Conservation (phyloP, 2,888 invertebrate genomes). For the Polietes domitor region DNA sequence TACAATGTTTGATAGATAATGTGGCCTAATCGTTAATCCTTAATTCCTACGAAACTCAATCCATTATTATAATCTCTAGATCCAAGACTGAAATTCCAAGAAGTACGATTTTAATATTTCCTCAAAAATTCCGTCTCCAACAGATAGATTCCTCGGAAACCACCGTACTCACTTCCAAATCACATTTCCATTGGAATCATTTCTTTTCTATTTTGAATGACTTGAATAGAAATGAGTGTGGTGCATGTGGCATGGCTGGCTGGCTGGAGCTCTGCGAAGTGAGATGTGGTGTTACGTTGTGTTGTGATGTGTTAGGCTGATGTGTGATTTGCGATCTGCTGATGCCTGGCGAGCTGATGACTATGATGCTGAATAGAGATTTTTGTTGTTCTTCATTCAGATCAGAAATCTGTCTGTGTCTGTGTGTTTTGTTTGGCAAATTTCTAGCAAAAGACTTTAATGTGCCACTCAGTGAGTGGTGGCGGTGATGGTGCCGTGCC, state of each 20-base stretch:
- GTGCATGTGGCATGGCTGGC: neutral
- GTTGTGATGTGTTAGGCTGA: slow-evolving; percentile 19
- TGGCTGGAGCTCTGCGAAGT: neutral
- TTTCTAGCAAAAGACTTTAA: neutral
- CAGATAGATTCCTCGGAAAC: neutral
- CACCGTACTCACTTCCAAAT: slow-evolving; percentile 7
- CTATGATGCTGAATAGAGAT: neutral
- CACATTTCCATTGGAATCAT: neutral
- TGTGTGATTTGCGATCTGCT: slow-evolving; percentile 16
- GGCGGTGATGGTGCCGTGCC: neutral
- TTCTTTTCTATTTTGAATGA: slow-evolving; percentile 9
- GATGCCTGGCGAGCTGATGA: neutral
- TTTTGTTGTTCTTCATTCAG: slow-evolving; percentile 3
- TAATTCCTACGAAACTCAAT: too few relatives aligned
- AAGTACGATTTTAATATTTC: too few relatives aligned
- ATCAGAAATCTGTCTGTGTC: neutral
- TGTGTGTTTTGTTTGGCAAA: neutral
- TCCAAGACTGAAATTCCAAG: too few relatives aligned
- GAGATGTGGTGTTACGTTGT: neutral
- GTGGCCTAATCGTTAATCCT: too few relatives aligned
- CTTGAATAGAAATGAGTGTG: neutral
- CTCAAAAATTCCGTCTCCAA: too few relatives aligned
- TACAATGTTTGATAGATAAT: too few relatives aligned
- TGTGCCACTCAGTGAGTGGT: neutral
- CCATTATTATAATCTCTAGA: too few relatives aligned